These are phyloP conservation scores for Rana temporaria DNA, from an alignment of 2,113 vertebrate genomes.

Conservation along the genomic window DNA sequence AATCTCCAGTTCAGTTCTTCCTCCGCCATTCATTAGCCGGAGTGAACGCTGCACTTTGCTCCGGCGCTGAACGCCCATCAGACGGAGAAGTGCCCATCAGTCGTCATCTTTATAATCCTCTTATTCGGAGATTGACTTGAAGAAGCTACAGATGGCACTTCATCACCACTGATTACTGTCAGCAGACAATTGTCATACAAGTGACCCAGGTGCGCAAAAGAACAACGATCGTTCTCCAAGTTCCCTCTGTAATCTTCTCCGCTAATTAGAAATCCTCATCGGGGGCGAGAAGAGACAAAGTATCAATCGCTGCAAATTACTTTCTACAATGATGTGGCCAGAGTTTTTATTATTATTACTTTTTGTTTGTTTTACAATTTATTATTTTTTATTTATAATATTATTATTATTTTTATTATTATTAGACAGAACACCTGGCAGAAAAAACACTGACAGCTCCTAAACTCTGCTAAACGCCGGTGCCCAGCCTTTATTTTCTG, in stretches of 20 bases:
- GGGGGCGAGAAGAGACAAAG: neutral
- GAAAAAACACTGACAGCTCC: too few relatives aligned
- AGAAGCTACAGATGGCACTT: neutral
- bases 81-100: neutral
- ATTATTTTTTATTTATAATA: too few relatives aligned
- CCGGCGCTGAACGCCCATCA: neutral
- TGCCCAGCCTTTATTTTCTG: too few relatives aligned
- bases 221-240: neutral
- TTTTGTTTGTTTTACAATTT: too few relatives aligned
- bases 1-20: too few relatives aligned
- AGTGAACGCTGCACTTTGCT: too few relatives aligned
- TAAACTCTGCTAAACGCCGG: too few relatives aligned
- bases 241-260: neutral
- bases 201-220: neutral
- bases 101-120: neutral
- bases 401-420: too few relatives aligned
- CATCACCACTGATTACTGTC: neutral
- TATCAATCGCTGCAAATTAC: neutral
- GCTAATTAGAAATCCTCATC: neutral
- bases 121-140: neutral
- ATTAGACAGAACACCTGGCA: too few relatives aligned
- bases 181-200: neutral
- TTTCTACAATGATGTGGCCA: neutral
- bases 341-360: too few relatives aligned
- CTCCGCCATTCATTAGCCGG: too few relatives aligned